These are phyloP conservation scores for Triplophysa dalaica DNA, from an alignment of 2,113 vertebrate species.

Conservation along the genomic window DNA sequence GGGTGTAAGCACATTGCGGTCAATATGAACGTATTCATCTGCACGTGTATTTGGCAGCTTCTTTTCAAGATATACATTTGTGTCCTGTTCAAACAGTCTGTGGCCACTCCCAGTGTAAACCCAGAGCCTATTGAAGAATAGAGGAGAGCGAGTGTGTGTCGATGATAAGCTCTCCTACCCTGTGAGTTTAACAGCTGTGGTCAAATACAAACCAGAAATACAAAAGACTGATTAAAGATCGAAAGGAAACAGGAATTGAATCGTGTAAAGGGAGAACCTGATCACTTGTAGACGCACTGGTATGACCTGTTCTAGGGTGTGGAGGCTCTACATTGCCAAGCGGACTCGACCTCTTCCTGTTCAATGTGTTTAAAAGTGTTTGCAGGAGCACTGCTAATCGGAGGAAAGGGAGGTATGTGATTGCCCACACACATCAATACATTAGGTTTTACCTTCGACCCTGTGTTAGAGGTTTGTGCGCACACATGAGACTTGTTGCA, in stretches of 20 bases:
- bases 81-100: slow-evolving; percentile 23
- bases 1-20: slow-evolving; percentile 5
- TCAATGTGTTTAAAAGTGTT: slow-evolving; percentile 8
- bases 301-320: slow-evolving; percentile 40
- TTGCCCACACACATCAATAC: background rate
- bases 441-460: background rate
- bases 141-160: slow-evolving; percentile 31
- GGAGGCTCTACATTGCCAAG: background rate
- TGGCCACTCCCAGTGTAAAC: slow-evolving; percentile 35
- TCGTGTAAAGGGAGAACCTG: background rate
- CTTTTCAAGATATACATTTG: slow-evolving; percentile 23
- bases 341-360: slow-evolving; percentile 39
- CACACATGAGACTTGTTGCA: background rate
- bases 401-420: slow-evolving; percentile 30
- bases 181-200: slow-evolving; percentile 4
- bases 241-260: background rate
- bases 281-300: slow-evolving; percentile 21
- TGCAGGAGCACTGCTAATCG: background rate
- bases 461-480: background rate
- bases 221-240: background rate
- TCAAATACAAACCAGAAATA: slow-evolving; percentile 15
- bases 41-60: background rate
- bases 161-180: slow-evolving; percentile 42
- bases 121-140: slow-evolving; percentile 12
- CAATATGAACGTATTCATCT: background rate